Evolutionary conservation across 2,113 vertebrate species (phyloP), one percentile per base, ranked within the genome.

Genomic region (Gasterosteus aculeatus): DNA sequence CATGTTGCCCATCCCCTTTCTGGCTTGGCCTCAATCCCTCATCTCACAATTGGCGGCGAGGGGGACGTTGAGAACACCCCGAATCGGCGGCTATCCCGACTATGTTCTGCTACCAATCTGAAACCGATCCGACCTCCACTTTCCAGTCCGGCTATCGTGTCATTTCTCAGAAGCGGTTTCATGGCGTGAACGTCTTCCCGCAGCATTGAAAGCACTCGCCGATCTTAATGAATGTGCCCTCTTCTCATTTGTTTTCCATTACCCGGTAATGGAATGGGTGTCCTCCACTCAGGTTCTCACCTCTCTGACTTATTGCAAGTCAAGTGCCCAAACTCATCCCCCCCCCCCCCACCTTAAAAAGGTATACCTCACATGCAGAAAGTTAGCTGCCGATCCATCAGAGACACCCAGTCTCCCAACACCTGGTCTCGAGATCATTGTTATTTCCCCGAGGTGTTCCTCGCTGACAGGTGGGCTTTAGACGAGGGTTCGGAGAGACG

Each of bases 1-100:
- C 86, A 85, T 91, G 89, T 89, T 85, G 87, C 88, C 54, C 85
- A 65, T 85, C 86, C 78, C 77, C 86, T 81, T 76, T 86, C 80
- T 66, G 73, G 67, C 60, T 88, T 85, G 85, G 83, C 83, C 73
- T 83, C 59, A 46, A 64, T 65, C 60, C 19, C 14, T 78, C 65
- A 49, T 86, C 83, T 86, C 75, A 75, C 69, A 59, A 66, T 33
- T 54, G 49, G 22, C 22, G 22, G 22, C 79, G 80, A 47, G 78
- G 80, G 64, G 77, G 85, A 78, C 19, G 49, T 81, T 42, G 72
- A 49, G 78, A 82, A 74, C 42, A 69, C 77, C 81, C 78, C 77
- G 73, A 74, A 44, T 57, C 42, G 4, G 72, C n/a, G 70, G n/a
- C n/a, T n/a, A n/a, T 26, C 22, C 22, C 22, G 22, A 26, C 22